phyloP scores from a whole-genome alignment of 2,888 invertebrate species.

The Eilema depressum region DNA sequence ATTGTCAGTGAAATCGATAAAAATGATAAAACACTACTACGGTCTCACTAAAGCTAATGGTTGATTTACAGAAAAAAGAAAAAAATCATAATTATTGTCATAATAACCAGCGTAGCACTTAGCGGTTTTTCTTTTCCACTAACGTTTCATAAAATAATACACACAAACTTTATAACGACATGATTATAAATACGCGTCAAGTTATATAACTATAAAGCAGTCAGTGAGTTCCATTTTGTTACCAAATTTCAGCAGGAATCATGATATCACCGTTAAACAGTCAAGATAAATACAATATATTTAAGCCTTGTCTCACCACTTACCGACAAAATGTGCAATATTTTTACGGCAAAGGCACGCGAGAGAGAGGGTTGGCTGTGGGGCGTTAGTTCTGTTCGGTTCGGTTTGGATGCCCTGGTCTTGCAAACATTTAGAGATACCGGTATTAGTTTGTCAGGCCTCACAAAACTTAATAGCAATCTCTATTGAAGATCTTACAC shows the following conservation, averaged over 20 bases:
- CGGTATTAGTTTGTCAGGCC: no score
- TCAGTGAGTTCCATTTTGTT: background rate
- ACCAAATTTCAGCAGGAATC: background rate
- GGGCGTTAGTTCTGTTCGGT: no score
- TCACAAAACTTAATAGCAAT: no score
- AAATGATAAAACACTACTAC: background rate
- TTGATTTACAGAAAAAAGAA: background rate
- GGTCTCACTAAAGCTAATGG: background rate
- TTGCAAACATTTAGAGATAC: no score
- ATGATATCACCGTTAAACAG: background rate
- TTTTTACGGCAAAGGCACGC: no score
- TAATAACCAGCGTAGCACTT: background rate
- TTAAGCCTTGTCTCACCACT: background rate
- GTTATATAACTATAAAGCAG: background rate
- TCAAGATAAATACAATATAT: background rate
- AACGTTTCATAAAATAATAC: background rate
- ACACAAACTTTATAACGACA: background rate
- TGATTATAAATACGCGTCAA: background rate
- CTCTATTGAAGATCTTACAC: no score
- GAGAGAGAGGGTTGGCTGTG: no score
- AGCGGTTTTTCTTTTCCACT: background rate
- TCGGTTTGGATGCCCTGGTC: no score
- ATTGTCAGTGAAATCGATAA: background rate
- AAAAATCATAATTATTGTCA: slow-evolving; percentile 1
- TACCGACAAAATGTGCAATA: background rate